Evolutionary conservation across 2,113 vertebrate species (phyloP).

Genomic region (Cisticola juncidis): DNA sequence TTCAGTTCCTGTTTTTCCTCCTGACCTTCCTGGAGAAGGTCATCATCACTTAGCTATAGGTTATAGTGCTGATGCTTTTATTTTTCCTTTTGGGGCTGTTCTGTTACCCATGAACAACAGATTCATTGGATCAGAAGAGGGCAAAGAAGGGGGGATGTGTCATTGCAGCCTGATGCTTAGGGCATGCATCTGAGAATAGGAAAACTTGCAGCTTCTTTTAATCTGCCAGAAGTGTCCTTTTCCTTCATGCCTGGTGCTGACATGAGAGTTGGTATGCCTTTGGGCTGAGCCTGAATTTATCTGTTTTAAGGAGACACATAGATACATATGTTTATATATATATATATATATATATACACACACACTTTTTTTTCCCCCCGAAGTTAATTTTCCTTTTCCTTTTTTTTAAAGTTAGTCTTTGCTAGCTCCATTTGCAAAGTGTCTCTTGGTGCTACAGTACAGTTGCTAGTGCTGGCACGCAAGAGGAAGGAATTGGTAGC

Average conservation of each 20-base stretch:
- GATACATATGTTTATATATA: not conserved
- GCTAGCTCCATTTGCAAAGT: not conserved
- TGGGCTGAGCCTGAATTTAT: not conserved
- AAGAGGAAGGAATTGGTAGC: not conserved
- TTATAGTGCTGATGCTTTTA: constrained; percentile 3
- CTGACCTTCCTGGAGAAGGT: constrained; percentile 19
- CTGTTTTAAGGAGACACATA: not conserved
- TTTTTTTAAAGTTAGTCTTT: not conserved
- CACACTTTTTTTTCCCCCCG: accelerated
- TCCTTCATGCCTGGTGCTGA: not conserved
- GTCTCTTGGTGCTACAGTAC: not conserved
- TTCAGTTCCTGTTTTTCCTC: not conserved
- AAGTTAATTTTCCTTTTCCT: not conserved
- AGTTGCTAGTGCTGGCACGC: not conserved
- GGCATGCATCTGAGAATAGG: not conserved
- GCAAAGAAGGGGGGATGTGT: not conserved
- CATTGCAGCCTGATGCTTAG: not conserved
- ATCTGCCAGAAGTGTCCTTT: constrained; percentile 1
- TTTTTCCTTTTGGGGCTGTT: not conserved
- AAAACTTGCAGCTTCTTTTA: not conserved
- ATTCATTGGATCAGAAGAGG: not conserved
- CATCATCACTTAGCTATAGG: not conserved
- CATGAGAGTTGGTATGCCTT: not conserved
- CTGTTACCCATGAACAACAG: not conserved
- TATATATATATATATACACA: no score